phyloP scores from a whole-genome alignment of 2,113 vertebrate genomes.

The Octodon degus region DNA sequence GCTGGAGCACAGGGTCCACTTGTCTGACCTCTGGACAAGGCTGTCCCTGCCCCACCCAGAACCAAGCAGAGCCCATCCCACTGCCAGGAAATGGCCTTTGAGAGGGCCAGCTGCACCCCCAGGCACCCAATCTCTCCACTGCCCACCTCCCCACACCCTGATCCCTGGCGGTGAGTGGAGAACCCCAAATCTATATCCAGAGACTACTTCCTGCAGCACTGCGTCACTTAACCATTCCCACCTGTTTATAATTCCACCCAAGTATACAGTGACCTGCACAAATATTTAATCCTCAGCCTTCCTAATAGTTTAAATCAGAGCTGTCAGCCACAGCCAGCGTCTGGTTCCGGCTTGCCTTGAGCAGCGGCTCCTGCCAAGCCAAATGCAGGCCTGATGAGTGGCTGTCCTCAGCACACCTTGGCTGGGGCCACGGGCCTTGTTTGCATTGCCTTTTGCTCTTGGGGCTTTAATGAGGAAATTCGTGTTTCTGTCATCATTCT shows the following conservation, averaged over 20 bases:
- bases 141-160: neutral
- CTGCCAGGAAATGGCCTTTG: neutral
- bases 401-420: conserved; percentile 82
- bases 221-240: conserved; percentile 52
- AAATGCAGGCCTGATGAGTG: conserved; percentile 64
- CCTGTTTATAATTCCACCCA: conserved; percentile 70
- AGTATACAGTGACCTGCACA: conserved; percentile 79
- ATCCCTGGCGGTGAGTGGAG: conserved; percentile 63
- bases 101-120: neutral
- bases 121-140: neutral
- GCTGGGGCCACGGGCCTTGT: conserved; percentile 27
- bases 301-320: conserved; percentile 76
- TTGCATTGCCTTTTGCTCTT: conserved; percentile 71
- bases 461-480: conserved; percentile 66
- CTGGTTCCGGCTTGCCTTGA: conserved; percentile 38
- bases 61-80: neutral
- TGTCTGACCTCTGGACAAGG: neutral
- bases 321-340: conserved; percentile 76
- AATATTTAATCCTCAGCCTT: conserved; percentile 79
- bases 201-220: conserved; percentile 69
- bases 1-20: neutral
- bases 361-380: conserved; percentile 67
- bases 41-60: neutral
- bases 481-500: conserved; percentile 75
- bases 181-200: conserved; percentile 63